Evolutionary conservation across 2,113 vertebrate species (phyloP).

Genomic region (Myrmophylax atrothorax): DNA sequence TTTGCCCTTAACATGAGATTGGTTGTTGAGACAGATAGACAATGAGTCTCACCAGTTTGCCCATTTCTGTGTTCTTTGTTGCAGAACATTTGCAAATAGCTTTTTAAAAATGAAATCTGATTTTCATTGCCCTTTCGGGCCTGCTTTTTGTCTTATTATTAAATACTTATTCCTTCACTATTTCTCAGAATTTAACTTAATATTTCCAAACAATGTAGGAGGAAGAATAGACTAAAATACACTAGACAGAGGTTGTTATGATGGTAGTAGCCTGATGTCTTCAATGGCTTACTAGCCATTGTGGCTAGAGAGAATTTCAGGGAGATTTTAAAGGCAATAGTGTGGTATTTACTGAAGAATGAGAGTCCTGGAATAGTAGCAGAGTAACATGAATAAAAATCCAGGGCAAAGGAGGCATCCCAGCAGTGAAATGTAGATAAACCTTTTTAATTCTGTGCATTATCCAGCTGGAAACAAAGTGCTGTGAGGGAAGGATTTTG

Average conservation of each 20-base stretch:
- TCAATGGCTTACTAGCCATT: not conserved
- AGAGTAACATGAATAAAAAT: not conserved
- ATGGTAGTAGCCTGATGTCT: fast-evolving
- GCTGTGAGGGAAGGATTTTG: not conserved
- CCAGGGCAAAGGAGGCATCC: not conserved
- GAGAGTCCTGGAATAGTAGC: not conserved
- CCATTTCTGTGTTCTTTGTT: not conserved
- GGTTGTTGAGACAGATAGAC: not conserved
- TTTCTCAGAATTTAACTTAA: not conserved
- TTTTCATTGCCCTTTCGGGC: not conserved
- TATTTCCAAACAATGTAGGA: not conserved
- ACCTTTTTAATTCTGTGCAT: not conserved
- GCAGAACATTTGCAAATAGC: not conserved
- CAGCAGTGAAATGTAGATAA: not conserved
- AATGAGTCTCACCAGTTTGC: not conserved
- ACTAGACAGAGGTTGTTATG: not conserved
- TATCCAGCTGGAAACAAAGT: not conserved
- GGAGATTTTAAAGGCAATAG: not conserved
- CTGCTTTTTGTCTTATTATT: not conserved
- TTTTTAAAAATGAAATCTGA: not conserved
- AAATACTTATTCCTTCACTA: not conserved
- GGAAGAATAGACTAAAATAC: not conserved
- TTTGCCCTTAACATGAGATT: not conserved
- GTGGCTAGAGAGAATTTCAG: not conserved
- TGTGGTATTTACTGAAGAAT: not conserved